phyloP scores from a whole-genome alignment of 1,140 invertebrate species.

The Drosophila ficusphila region DNA sequence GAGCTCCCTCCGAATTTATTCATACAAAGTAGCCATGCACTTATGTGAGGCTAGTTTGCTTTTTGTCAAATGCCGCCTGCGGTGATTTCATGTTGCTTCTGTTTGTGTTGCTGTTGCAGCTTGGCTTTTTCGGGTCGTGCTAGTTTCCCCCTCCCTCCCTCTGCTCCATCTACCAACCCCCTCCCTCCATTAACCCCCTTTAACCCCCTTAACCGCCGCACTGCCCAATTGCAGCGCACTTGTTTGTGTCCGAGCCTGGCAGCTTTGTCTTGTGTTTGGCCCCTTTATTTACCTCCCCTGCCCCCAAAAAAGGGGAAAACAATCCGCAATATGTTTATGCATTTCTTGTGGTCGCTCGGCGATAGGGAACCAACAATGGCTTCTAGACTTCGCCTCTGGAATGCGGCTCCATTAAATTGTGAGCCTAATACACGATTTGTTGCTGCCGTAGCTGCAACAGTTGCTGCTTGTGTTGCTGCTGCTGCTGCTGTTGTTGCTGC shows the following conservation, averaged over 20 bases:
- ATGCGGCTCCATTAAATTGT: slow-evolving; percentile 78
- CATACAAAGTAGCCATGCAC: slow-evolving; percentile 2
- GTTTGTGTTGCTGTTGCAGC: slow-evolving; percentile 30
- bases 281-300: slow-evolving; percentile 40
- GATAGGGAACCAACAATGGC: slow-evolving; percentile 60
- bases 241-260: slow-evolving; percentile 23
- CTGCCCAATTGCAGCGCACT: slow-evolving; percentile 14
- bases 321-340: slow-evolving; percentile 72
- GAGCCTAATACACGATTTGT: slow-evolving; percentile 67
- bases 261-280: slow-evolving; percentile 36
- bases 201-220: not conserved
- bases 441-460: slow-evolving; percentile 13
- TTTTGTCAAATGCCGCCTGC: slow-evolving; percentile 56
- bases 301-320: slow-evolving; percentile 19
- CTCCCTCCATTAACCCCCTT: not conserved
- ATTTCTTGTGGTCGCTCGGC: slow-evolving; percentile 72
- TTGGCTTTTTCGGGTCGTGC: slow-evolving; percentile 43
- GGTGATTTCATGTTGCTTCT: slow-evolving; percentile 59
- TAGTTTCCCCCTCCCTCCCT: slow-evolving; percentile 8
- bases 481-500: slow-evolving; percentile 2
- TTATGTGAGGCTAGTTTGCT: slow-evolving; percentile 27
- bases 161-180: not conserved
- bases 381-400: slow-evolving; percentile 55
- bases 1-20: slow-evolving; percentile 5
- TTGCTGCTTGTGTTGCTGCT: slow-evolving; percentile 3